Base-by-base conservation (phyloP, 2,113 vertebrate genomes). In the Neodontobutis hainanensis region DNA sequence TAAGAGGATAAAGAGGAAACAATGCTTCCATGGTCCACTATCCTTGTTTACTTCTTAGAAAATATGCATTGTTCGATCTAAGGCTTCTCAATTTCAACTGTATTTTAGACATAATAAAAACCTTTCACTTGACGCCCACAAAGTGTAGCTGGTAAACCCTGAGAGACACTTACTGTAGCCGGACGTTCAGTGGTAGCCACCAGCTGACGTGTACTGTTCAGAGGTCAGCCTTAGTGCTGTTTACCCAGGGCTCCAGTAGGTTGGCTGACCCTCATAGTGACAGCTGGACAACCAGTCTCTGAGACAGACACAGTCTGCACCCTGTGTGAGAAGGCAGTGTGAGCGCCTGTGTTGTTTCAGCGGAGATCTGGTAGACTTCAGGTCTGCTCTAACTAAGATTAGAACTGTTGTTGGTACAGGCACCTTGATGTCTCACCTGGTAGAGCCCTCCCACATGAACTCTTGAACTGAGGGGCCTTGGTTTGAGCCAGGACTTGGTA, bases 201-300 rank as follows among this genome's bases (percentile, higher is more conserved):
- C 63, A 75, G 64, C 38, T 82, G 66, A 74, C 70, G 5, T 63
- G 62, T 15, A 49, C 15, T 60, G 68, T 48, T 73, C 62, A 73
- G 44, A 70, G 80, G 73, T 77, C 36, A 66, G 56, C 61, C 8
- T 12, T 32, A 61, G 57, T 9, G 50, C 8, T 15, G 58, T 43
- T 60, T 60, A 15, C 47, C 5, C 0, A 4, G 32, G 2, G 38
- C 57, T 57, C 48, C 34, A 12, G 55, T 53, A 70, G 72, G 75
- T 67, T 55, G 16, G 10, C 60, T 58, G 69, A 80, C 69, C 48
- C 42, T 63, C 65, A 65, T 36, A 27, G 72, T 58, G 71, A 77
- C 80, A 85, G 85, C 74, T 82, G 79, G 65, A 68, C 71, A 61
- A 64, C 57, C 71, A 43, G 61, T 36, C 52, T 32, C 7, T 6